Conservation (phyloP, 2,797 vertebrate species). For the Enteromius paludinosus region DNA sequence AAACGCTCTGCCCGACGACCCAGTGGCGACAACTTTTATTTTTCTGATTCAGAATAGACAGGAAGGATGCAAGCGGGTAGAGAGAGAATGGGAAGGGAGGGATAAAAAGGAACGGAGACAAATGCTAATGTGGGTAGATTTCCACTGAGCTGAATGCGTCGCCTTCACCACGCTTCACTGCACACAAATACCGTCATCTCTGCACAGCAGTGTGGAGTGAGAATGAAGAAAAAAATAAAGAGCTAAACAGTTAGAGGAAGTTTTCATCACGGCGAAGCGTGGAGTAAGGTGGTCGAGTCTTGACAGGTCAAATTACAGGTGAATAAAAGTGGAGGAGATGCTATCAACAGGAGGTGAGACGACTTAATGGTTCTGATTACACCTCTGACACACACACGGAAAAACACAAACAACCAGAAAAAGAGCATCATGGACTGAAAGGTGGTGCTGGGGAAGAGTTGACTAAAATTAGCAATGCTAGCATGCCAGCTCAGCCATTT, state of each 20-base stretch:
- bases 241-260: constrained; percentile 4
- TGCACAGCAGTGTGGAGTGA: constrained; percentile 23
- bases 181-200: constrained; percentile 60
- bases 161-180: constrained; percentile 63
- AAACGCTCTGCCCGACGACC: constrained; percentile 7
- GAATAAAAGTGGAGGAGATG: constrained; percentile 35
- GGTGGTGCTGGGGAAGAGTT: background rate
- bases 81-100: constrained; percentile 9
- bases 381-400: constrained; percentile 25
- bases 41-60: constrained; percentile 35
- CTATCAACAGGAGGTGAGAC: constrained; percentile 8
- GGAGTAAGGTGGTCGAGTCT: constrained; percentile 5
- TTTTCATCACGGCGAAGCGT: constrained; percentile 1
- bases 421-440: background rate
- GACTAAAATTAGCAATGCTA: constrained; percentile 10
- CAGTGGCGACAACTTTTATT: constrained; percentile 35
- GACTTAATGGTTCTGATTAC: background rate
- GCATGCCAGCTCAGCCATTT: background rate
- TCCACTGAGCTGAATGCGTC: constrained; percentile 50
- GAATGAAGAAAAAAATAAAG: background rate
- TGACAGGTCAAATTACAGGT: constrained; percentile 36
- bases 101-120: constrained; percentile 37
- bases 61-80: constrained; percentile 6
- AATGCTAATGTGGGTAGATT: constrained; percentile 59
- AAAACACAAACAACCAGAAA: constrained; percentile 9